Evolutionary conservation across 1,140 invertebrate genomes (phyloP), one percentile per base, ranked within the genome.

Genomic region (Heliconius eleuchia): DNA sequence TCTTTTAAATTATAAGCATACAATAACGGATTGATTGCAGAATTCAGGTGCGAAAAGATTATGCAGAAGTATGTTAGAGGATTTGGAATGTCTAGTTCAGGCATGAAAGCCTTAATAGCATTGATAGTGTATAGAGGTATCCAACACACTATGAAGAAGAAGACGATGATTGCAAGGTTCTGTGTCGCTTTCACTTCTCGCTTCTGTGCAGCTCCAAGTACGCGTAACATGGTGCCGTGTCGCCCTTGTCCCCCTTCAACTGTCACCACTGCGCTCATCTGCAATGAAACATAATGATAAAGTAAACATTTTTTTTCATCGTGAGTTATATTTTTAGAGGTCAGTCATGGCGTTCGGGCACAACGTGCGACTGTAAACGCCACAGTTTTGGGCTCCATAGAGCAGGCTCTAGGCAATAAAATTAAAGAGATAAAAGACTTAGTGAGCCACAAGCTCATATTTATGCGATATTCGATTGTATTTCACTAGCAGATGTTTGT

Each of bases 91-190:
- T 96, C 89, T 85, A 97, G 97, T 3, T 95, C 86, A 0, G 95
- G 96, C 85, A 96, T 97, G 88, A 98, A 98, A 1, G 97, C 97
- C 88, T 97, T 96, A 23, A 98, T 95, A 84, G 97, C 98, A 91
- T 99, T 99, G 81, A 98, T 97, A 37, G 98, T 98, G 93, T 99
- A 98, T 4, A 99, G 95, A 0, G 98, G 98, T 73, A 99, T 97
- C 98, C 98, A 99, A 88, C 98, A 98, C 71, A 98, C 95, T 92
- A 98, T 98, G 94, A 99, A 99, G 94, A 98, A 98, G 52, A 97
- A 93, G 1, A 99, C 98, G 74, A 99, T 98, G 79, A 98, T 97
- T 66, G 97, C 97, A 0, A 99, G 95, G 91, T 98, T 99, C 87
- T 98, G 97, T 1, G 98, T 98, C 9, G 98, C 98, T 93, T 98